Conservation (phyloP, 2,888 invertebrate species). For the Coelopa pilipes region DNA sequence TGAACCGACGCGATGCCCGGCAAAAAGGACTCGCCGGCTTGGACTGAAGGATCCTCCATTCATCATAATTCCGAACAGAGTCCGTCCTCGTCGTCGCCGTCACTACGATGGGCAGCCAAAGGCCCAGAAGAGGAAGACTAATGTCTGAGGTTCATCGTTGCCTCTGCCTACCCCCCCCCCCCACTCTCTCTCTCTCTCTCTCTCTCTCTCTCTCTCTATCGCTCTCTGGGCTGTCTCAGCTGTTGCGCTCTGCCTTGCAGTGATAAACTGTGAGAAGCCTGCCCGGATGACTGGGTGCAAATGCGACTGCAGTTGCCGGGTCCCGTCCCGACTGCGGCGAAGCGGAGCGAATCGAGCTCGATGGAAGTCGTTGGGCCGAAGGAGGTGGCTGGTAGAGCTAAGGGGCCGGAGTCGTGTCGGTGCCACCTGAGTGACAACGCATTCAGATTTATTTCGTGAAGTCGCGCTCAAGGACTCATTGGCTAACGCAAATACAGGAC, state of each 20-base stretch:
- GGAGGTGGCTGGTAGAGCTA: neutral
- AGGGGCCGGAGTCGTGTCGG: neutral
- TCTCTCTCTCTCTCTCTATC: neutral
- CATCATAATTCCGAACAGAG: constrained; percentile 7
- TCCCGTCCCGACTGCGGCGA: neutral
- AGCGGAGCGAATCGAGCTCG: neutral
- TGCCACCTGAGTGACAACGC: constrained; percentile 6
- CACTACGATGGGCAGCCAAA: neutral
- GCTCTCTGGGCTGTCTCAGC: neutral
- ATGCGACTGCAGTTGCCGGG: constrained; percentile 1
- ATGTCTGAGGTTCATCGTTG: constrained; percentile 7
- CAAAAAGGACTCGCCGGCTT: neutral
- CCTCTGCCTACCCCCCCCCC: neutral
- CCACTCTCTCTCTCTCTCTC: neutral
- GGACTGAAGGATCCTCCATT: neutral
- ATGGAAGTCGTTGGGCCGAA: neutral
- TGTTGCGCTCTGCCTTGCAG: neutral
- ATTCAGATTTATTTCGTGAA: constrained; percentile 15
- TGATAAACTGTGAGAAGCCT: constrained; percentile 12
- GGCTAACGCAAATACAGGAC: too few species aligned
- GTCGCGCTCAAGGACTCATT: constrained; percentile 1
- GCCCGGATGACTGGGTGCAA: neutral
- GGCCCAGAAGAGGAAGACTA: too few species aligned
- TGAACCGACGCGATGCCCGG: neutral
- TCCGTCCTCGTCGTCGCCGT: neutral